Percentiles rank a stretch among this genome's conserved stretches.
phyloP scores from a whole-genome alignment of 2,888 invertebrate genomes.

The Carterocephalus palaemon region DNA sequence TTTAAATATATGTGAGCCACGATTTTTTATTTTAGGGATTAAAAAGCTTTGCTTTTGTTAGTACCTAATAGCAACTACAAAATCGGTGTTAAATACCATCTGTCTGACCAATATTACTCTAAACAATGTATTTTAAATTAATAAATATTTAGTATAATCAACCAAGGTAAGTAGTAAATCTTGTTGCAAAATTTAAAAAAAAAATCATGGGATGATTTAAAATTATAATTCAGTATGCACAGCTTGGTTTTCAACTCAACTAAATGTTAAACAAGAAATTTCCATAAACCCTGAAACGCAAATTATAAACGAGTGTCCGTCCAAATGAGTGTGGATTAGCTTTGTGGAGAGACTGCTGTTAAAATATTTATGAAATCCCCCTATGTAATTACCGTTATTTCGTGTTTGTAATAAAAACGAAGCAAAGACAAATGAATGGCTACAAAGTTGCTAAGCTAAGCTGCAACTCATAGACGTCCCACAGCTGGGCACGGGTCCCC shows the following conservation, averaged over 20 bases:
- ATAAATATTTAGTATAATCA: too few relatives aligned
- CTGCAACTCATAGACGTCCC: too few relatives aligned
- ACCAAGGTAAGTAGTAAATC: too few relatives aligned
- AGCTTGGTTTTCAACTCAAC: conserved; percentile 9
- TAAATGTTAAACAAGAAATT: conserved; percentile 38
- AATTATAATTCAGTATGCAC: conserved; percentile 18
- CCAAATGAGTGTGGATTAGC: conserved; percentile 51
- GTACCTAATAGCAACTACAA: too few relatives aligned
- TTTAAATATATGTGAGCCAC: conserved; percentile 29
- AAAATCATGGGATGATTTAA: conserved; percentile 11
- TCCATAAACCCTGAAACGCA: conserved; percentile 44
- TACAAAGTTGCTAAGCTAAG: too few relatives aligned
- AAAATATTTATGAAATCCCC: conserved; percentile 52
- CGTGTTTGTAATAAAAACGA: too few relatives aligned
- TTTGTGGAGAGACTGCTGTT: conserved; percentile 47
- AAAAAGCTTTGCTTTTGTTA: too few relatives aligned
- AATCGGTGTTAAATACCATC: too few relatives aligned
- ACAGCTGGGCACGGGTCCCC: too few relatives aligned
- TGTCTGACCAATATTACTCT: too few relatives aligned
- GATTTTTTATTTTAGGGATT: conserved; percentile 19
- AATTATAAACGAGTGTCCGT: conserved; percentile 49
- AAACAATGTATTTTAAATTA: too few relatives aligned
- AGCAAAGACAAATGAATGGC: too few relatives aligned
- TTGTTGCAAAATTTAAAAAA: background rate
- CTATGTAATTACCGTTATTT: conserved; percentile 3